These are phyloP conservation scores for Thalpophila matura DNA, from an alignment of 2,888 invertebrate species.

Conservation along the genomic window DNA sequence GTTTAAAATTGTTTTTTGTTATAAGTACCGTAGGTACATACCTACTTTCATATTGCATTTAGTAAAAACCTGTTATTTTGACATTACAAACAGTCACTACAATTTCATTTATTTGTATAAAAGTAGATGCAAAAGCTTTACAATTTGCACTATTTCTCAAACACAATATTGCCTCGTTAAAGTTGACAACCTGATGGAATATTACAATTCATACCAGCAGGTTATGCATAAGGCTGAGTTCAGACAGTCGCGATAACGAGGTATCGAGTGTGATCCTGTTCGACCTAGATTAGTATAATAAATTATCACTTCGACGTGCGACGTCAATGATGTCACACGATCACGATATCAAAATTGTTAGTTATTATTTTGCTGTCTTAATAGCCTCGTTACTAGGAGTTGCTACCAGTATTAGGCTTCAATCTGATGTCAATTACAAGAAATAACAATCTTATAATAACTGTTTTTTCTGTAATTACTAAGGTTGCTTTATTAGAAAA, in stretches of 20 bases:
- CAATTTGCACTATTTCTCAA: conserved; percentile 36
- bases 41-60: too few species aligned
- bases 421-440: too few species aligned
- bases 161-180: conserved; percentile 7
- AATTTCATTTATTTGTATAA: too few species aligned
- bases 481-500: background rate
- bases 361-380: background rate
- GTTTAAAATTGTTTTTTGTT: too few species aligned
- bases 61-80: too few species aligned
- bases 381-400: too few species aligned
- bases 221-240: conserved; percentile 23
- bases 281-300: background rate
- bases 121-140: background rate
- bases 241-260: conserved; percentile 1
- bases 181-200: conserved; percentile 44
- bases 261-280: background rate
- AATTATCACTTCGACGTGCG: background rate
- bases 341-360: background rate
- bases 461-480: too few species aligned
- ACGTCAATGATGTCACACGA: background rate
- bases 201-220: conserved; percentile 42
- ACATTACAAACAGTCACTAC: too few species aligned
- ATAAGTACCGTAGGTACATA: too few species aligned
- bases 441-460: too few species aligned
- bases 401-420: too few species aligned